Evolutionary conservation across 2,113 vertebrate genomes (phyloP).

Genomic region (Eudyptes chrysolophus): DNA sequence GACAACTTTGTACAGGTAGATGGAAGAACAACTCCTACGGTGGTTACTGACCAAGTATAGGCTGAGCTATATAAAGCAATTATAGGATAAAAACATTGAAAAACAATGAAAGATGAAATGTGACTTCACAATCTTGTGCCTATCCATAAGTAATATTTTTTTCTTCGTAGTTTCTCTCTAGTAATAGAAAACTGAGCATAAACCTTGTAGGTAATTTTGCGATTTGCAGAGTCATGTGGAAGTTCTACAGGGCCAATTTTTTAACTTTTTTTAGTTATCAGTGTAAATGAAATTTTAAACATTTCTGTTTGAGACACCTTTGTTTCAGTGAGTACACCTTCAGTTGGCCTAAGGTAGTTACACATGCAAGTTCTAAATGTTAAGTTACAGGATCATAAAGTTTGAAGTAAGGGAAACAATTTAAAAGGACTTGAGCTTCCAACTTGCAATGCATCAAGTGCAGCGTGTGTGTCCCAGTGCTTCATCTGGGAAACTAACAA

Average conservation of each 20-base stretch:
- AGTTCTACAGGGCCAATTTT: not conserved
- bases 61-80: not conserved
- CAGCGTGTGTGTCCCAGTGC: rapidly evolving
- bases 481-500: too few species aligned
- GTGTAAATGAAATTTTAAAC: not conserved
- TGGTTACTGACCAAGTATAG: not conserved
- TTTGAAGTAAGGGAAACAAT: not conserved
- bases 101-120: not conserved
- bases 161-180: not conserved
- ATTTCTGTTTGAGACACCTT: not conserved
- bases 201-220: not conserved
- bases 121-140: not conserved
- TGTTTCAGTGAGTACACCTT: not conserved
- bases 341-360: not conserved
- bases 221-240: not conserved
- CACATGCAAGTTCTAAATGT: not conserved
- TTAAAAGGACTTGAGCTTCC: not conserved
- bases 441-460: not conserved
- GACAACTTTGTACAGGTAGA: not conserved
- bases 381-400: not conserved
- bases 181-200: not conserved
- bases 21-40: not conserved
- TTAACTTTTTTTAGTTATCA: not conserved
- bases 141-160: not conserved
- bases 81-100: not conserved